Evolutionary conservation across 2,888 invertebrate species (phyloP), one percentile per base, ranked within the genome.

Genomic region (Blera fallax): DNA sequence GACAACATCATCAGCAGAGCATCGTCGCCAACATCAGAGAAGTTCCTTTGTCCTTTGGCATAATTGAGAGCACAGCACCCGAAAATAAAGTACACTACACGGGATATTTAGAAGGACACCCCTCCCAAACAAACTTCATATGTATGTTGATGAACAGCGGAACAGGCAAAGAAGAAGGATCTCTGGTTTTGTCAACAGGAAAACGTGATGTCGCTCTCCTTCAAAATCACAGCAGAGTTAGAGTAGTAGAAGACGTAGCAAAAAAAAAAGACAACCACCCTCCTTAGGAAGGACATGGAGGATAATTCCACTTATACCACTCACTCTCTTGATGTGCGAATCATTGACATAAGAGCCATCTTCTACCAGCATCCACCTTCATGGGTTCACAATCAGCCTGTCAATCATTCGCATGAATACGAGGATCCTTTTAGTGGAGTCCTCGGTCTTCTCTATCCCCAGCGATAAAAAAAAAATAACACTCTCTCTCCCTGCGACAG

Each of bases 351-450:
- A 80, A 85, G 85, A 81, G 76, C 65, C 54, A 85, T 85, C 80
- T 76, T 85, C 60, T 40, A 48, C 34, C 37, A 58, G 43, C 43
- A 80, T 74, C 58, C 52, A 80, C 64, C 80, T 84, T 80, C 73
- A 84, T 79, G 50, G 62, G 64, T 70, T 21, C 65, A 80, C 80
- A 85, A 85, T 81, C 76, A 77, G 85, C 37, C 76, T 85, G 85
- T 85, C 85, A 85, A 85, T 85, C 85, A 85, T 72, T 76, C 60
- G 65, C 67, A 77, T 81, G 85, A 81, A 85, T 81, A 85, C 56
- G 43, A 54, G 72, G 70, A 81, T 77, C 80, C 80, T 81, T 81
- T 81, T 72, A 76, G 48, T 69, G 43, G 64, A 52, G 64, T 64
- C 43, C 65, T 29, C 65, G 50, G 16, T 40, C 24, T 8, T 18